A percentile compares a stretch with the other conserved stretches of the same genome.
phyloP scores from a whole-genome alignment of 1,140 invertebrate genomes.

The Bombyx mori region DNA sequence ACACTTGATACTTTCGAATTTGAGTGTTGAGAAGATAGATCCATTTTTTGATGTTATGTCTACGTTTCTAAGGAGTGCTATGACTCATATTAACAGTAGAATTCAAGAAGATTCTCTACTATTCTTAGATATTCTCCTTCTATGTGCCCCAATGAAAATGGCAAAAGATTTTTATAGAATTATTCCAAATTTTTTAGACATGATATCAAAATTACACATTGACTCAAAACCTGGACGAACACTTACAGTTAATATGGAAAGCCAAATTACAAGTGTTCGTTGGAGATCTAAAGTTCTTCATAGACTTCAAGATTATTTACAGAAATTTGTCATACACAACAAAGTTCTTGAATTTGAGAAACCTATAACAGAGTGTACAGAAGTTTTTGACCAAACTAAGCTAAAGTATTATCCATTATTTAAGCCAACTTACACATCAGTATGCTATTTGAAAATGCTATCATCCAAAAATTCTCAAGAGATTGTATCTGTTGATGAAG shows the following conservation, averaged over 20 bases:
- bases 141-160: constrained; percentile 74
- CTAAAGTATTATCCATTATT: constrained; percentile 39
- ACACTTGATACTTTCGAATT: constrained; percentile 74
- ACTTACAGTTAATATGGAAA: constrained; percentile 75
- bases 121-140: constrained; percentile 80
- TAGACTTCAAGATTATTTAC: constrained; percentile 75
- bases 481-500: constrained; percentile 41
- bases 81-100: constrained; percentile 86
- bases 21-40: constrained; percentile 59
- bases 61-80: constrained; percentile 86
- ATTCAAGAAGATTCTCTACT: constrained; percentile 87
- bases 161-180: constrained; percentile 77
- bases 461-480: constrained; percentile 39
- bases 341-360: constrained; percentile 23
- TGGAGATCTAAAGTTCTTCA: constrained; percentile 83
- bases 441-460: constrained; percentile 45
- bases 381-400: constrained; percentile 27
- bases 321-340: constrained; percentile 40
- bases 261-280: constrained; percentile 79
- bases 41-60: constrained; percentile 83
- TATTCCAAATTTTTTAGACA: constrained; percentile 82
- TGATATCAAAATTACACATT: constrained; percentile 80
- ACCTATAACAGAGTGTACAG: constrained; percentile 14
- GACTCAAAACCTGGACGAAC: constrained; percentile 76
- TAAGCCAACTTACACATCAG: constrained; percentile 34